Evolutionary conservation across 2,113 vertebrate genomes (phyloP), one percentile per base, ranked within the genome.

Genomic region (Tinamus guttatus): DNA sequence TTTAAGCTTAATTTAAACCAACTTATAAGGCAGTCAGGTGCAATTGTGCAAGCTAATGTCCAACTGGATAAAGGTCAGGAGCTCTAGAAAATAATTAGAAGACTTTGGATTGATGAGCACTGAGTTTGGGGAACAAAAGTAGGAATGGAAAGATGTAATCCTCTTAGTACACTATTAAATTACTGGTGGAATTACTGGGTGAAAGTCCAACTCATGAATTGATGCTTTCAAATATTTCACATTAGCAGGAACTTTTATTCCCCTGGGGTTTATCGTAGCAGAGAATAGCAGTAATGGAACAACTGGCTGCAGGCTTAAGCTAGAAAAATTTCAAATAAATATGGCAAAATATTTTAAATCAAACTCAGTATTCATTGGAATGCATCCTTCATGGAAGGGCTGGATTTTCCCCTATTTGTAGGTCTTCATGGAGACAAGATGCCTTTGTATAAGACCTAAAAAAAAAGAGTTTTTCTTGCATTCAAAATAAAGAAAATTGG

Each of bases 61-160:
- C 28, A 75, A 22, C n/a, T 65, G 36, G 43, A 92, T 38, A 89
- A 79, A 86, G 40, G 41, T 68, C 3, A 21, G 64, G 81, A 79
- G 36, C 13, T 15, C 34, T 86, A 60, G 47, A 85, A 95, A 90
- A 87, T 88, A 95, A 87, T 91, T 70, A 59, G 60, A 87, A 83
- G 32, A 81, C 51, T 80, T 73, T 22, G 21, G 21, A 51, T 24
- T 75, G 65, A 71, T 69, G 59, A 78, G 6, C 62, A 93, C 30
- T 91, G 45, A 71, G 27, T 64, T 84, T 69, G 47, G 27, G 30
- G 38, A 78, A 68, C 22, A 90, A 32, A 54, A 95, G 75, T 45
- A 28, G 27, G 36, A 92, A 51, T 8, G 51, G 82, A 81, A 94
- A 76, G 65, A 88, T 7, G 21, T 68, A 90, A 92, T 92, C 58